Percentiles rank a stretch among this genome's conserved stretches.
Evolutionary conservation across 1,140 invertebrate species (phyloP).

Genomic region (Hylaeus volcanicus): DNA sequence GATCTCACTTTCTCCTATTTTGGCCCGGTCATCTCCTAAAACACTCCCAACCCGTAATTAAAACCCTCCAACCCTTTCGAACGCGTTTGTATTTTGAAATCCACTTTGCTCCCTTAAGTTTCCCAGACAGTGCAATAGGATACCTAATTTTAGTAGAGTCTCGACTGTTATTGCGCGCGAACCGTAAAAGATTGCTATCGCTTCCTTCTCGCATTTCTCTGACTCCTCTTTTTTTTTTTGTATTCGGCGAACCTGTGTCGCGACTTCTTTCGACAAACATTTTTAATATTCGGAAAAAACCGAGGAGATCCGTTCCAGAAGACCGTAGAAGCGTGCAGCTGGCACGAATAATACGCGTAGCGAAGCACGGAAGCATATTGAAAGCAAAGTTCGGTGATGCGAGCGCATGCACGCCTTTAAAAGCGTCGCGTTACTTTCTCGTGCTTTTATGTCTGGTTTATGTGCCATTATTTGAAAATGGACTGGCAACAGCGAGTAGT

Average conservation of each 20-base stretch:
- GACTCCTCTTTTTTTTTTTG: too few relatives aligned
- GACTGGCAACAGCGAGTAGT: constrained; percentile 1
- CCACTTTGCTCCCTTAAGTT: not conserved
- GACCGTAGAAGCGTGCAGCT: not conserved
- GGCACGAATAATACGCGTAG: not conserved
- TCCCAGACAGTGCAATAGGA: not conserved
- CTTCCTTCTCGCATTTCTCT: not conserved
- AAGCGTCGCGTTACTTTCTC: constrained; percentile 29
- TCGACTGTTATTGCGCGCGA: not conserved
- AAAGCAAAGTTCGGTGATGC: constrained; percentile 24
- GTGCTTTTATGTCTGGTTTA: constrained; percentile 24
- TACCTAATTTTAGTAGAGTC: too few relatives aligned
- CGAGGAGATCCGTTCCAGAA: not conserved
- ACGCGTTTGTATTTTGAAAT: too few relatives aligned
- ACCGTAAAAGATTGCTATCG: not conserved
- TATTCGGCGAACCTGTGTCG: not conserved
- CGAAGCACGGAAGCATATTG: not conserved
- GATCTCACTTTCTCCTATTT: too few relatives aligned
- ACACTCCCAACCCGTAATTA: too few relatives aligned
- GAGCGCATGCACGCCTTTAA: not conserved
- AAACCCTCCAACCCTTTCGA: too few relatives aligned
- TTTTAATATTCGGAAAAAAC: not conserved
- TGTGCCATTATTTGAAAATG: constrained; percentile 15
- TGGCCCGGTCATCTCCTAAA: too few relatives aligned
- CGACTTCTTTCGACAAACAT: not conserved